Percentiles rank a stretch among this genome's conserved stretches.
Evolutionary conservation across 2,113 vertebrate species (phyloP).

Genomic region (Probosciger aterrimus): DNA sequence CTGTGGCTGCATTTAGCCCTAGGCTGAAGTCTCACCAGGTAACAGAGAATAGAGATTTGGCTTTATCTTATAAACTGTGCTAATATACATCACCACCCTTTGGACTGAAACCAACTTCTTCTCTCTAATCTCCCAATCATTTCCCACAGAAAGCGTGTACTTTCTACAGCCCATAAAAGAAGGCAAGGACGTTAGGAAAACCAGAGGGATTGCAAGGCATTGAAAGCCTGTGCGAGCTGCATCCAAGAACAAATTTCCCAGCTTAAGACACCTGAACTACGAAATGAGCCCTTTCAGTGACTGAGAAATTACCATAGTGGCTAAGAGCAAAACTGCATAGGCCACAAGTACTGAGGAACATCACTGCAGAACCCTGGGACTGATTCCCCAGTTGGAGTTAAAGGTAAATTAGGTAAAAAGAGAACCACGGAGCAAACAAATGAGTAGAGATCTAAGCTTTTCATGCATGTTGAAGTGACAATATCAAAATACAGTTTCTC

Average conservation of each 20-base stretch:
- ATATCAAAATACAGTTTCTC: neutral
- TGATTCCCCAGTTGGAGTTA: neutral
- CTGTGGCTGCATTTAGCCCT: constrained; percentile 55
- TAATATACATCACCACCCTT: constrained; percentile 45
- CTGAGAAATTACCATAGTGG: neutral
- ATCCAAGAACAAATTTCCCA: neutral
- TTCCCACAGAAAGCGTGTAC: neutral
- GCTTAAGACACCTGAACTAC: neutral
- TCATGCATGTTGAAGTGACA: neutral
- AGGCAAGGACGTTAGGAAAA: neutral
- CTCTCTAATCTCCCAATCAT: constrained; percentile 26
- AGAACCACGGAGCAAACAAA: neutral
- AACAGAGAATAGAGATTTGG: constrained; percentile 44
- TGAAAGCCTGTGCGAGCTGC: neutral
- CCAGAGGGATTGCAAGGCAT: neutral
- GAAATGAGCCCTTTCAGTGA: neutral
- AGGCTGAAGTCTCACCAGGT: constrained; percentile 57
- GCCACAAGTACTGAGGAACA: neutral
- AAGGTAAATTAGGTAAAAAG: neutral
- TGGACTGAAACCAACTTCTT: constrained; percentile 22
- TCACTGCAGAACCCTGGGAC: neutral
- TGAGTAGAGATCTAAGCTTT: neutral
- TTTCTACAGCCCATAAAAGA: neutral
- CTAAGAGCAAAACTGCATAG: neutral
- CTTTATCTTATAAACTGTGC: constrained; percentile 52